Evolutionary conservation across 2,797 vertebrate genomes (phyloP).

Genomic region (Danio jaintianensis): DNA sequence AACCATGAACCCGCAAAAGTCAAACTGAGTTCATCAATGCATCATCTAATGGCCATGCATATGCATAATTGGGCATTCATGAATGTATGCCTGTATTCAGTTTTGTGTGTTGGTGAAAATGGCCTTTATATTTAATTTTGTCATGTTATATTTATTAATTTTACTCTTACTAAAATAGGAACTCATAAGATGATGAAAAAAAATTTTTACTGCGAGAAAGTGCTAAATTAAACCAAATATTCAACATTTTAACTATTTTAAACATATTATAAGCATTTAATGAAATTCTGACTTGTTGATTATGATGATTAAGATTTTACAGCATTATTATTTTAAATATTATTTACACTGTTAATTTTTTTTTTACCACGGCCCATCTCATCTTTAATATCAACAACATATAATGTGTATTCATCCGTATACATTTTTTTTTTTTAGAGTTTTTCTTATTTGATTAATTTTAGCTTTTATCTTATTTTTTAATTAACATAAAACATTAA

Average conservation of each 20-base stretch:
- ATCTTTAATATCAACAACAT: no score
- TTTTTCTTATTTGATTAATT: no score
- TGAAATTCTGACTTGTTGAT: background rate
- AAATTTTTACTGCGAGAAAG: background rate
- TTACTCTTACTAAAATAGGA: background rate
- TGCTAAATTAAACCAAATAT: background rate
- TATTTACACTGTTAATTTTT: background rate
- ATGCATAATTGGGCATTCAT: background rate
- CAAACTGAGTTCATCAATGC: background rate
- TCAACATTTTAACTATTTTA: background rate
- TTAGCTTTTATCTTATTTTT: no score
- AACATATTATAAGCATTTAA: background rate
- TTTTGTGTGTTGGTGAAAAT: no score
- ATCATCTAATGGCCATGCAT: background rate
- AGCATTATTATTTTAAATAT: no score
- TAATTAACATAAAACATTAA: no score
- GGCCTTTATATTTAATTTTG: background rate
- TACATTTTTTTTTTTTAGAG: no score
- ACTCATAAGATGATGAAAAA: background rate
- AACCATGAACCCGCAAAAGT: constrained; percentile 1
- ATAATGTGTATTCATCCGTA: no score
- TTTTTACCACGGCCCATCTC: background rate
- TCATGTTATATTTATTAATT: constrained; percentile 3
- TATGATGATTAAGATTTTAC: no score
- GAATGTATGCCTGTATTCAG: no score